phyloP scores from a whole-genome alignment of 2,113 vertebrate genomes.

The human (Homo sapiens) region DNA sequence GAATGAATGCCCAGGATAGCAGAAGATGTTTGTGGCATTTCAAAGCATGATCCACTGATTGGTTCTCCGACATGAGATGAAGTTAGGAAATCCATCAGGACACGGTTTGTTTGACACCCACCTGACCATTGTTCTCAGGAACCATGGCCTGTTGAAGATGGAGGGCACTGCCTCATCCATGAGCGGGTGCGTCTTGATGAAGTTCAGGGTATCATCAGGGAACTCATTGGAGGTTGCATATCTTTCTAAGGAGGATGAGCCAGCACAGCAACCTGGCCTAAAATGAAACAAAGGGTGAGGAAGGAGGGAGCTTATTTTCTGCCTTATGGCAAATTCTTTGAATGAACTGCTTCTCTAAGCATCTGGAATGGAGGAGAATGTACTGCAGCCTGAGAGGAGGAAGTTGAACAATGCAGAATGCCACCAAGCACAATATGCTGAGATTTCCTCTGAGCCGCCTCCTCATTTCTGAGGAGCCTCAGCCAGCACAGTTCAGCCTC shows the following conservation, averaged over 20 bases:
- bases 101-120: conserved; percentile 75
- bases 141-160: conserved; percentile 96
- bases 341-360: conserved; percentile 61
- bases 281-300: conserved; percentile 52
- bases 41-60: not conserved
- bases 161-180: conserved; percentile 98
- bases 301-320: conserved; percentile 50
- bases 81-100: not conserved
- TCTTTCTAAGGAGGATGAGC: conserved; percentile 90
- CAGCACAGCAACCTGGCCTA: conserved; percentile 96
- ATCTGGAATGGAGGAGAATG: conserved; percentile 50
- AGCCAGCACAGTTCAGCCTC: conserved; percentile 16
- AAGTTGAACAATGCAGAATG: conserved; percentile 61
- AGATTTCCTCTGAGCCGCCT: conserved; percentile 71
- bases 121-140: conserved; percentile 99
- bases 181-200: conserved; percentile 98
- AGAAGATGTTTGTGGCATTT: conserved; percentile 66
- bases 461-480: not conserved
- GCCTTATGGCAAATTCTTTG: conserved; percentile 53
- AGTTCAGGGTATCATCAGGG: conserved; percentile 97
- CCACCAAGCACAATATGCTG: conserved; percentile 67
- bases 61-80: not conserved
- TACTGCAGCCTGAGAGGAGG: conserved; percentile 8
- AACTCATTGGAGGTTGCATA: conserved; percentile 96
- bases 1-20: conserved; percentile 65